Evolutionary conservation across 2,113 vertebrate species (phyloP).

Genomic region (Poecile atricapillus): DNA sequence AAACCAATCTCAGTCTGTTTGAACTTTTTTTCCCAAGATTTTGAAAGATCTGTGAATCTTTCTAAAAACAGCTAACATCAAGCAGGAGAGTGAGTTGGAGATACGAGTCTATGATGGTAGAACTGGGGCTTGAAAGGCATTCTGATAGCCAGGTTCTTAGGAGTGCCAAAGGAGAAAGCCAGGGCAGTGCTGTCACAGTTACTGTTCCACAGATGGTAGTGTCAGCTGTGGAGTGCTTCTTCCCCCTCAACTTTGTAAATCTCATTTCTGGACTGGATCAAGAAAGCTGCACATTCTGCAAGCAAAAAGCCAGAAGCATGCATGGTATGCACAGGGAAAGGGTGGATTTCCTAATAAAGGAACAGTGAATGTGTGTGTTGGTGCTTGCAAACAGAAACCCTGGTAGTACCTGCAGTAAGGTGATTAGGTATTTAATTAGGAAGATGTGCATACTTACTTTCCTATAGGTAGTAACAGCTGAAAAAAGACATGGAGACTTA

Average conservation of each 20-base stretch:
- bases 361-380: background rate
- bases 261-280: background rate
- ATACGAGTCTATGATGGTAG: accelerated
- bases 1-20: background rate
- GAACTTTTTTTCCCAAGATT: background rate
- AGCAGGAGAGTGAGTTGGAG: background rate
- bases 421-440: background rate
- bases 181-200: background rate
- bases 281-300: background rate
- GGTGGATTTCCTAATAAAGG: background rate
- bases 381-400: background rate
- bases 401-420: background rate
- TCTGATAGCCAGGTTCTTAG: background rate
- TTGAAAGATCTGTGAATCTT: background rate
- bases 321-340: accelerated
- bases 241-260: accelerated
- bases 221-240: background rate
- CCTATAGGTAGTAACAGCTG: background rate
- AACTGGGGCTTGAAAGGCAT: background rate
- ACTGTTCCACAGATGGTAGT: background rate
- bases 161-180: background rate
- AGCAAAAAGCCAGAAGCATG: background rate
- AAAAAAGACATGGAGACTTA: background rate
- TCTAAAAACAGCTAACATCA: background rate
- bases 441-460: background rate